A percentile compares a stretch with the other conserved stretches of the same genome.
These are phyloP conservation scores for Tragopan temminckii DNA, from an alignment of 2,797 vertebrate genomes.

Conservation along the genomic window DNA sequence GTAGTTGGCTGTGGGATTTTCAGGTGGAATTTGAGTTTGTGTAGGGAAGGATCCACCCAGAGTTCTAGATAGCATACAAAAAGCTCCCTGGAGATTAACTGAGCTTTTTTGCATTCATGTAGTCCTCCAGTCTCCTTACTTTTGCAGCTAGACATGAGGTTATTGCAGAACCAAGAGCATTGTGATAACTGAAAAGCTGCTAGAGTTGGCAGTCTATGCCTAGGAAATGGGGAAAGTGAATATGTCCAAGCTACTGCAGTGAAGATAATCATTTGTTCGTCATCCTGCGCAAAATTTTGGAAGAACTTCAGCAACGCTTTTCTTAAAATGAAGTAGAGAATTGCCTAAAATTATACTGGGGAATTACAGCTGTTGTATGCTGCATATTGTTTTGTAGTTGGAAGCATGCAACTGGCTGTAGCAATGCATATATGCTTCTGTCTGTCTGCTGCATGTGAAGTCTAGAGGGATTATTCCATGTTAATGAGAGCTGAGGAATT, in stretches of 20 bases:
- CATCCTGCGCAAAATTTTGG: neutral
- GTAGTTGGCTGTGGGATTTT: neutral
- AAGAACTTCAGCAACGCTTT: neutral
- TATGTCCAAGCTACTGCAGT: neutral
- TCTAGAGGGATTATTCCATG: constrained; percentile 74
- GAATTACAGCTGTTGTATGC: neutral
- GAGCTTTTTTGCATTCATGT: neutral
- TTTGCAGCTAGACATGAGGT: neutral
- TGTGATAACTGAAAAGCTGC: neutral
- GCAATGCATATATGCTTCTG: constrained; percentile 54
- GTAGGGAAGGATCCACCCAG: neutral
- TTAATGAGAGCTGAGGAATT: constrained; percentile 80
- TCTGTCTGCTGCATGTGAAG: constrained; percentile 74
- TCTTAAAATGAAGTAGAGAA: neutral
- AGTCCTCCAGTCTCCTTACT: neutral
- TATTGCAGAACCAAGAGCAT: neutral
- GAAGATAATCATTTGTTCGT: neutral
- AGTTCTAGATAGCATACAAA: neutral
- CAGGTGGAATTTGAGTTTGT: neutral
- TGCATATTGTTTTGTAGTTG: constrained; percentile 28
- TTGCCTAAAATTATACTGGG: neutral
- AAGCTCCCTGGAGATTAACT: neutral
- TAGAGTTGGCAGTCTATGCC: neutral
- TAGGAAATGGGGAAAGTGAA: fast-evolving
- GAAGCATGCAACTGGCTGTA: constrained; percentile 41